Evolutionary conservation across 2,113 vertebrate genomes (phyloP), one percentile per base, ranked within the genome.

Genomic region (Scomber japonicus): DNA sequence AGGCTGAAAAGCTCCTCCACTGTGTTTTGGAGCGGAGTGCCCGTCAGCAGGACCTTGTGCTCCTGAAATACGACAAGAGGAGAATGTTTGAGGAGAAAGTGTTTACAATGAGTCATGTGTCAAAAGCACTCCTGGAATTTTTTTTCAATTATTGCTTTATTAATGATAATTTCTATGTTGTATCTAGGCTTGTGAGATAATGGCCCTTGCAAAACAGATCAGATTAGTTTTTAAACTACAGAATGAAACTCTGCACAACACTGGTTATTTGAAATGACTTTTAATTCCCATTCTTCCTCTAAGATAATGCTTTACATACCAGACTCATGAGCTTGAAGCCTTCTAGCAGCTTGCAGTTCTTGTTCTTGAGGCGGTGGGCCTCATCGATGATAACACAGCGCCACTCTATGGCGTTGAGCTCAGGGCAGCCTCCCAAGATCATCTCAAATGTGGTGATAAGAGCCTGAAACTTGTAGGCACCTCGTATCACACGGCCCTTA

Each of bases 371-470:
- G 19, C 98, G 95, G 92, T 99, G 98, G 71, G 98, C 98, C 90
- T 99, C 98, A 78, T 99, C 98, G 79, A 99, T 99, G 90, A 99
- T 98, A 72, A 98, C 97, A 4, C 98, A 99, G 4, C 97, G 96
- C 98, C 98, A 99, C 16, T 99, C 98, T 63, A 99, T 96, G 35
- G 97, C 97, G 85, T 99, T 99, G 86, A 99, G 95, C 76, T 98
- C 98, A 9, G 97, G 97, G 89, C 98, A 99, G 70, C 98, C 97
- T 56, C 97, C 97, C 90, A 99, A 95, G 93, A 99, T 99, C 97
- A 99, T 99, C 94, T 99, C 98, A 87, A 99, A 99, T 3, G 98
- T 99, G 61, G 97, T 99, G 91, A 99, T 99, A 68, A 99, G 95
- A 53, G 98, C 97, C 86, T 98, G 96, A 91, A 99, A 99, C 89